Base-by-base conservation (phyloP, 2,797 vertebrate species). In the Phoxinus dragarum region DNA sequence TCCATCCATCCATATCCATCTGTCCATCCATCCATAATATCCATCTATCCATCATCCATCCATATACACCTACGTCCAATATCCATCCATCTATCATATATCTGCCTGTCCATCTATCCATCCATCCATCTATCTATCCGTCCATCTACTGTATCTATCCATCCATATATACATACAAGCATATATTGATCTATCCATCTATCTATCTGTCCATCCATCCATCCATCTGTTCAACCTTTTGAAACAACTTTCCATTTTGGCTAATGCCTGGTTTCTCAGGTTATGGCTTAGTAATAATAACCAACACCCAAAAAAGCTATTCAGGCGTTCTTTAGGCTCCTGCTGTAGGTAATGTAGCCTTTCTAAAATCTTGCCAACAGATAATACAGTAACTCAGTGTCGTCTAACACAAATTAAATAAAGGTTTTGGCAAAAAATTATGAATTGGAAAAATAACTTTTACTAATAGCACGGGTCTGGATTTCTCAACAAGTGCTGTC, bases 101-200 rank as follows among this genome's bases (percentile, higher is more conserved):
- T n/a, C n/a, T n/a, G n/a, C n/a, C n/a, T n/a, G n/a, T n/a, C n/a
- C n/a, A n/a, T n/a, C n/a, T n/a, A n/a, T n/a, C n/a, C n/a, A n/a
- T n/a, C n/a, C n/a, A 31, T 64, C n/a, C 1, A 6, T 27, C 11
- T 4, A 14, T 64, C 11, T 1, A 27, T 23, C n/a, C n/a, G 2
- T 23, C 54, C 3, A 8, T 56, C 8, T 3, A 56, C n/a, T n/a
- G n/a, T 54, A 3, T 59, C 1, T 1, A 12, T 16, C 12, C 4
- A 16, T 31, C 12, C 1, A 16, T 31, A n/a, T n/a, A n/a, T n/a
- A n/a, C n/a, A n/a, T n/a, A n/a, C n/a, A n/a, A n/a, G n/a, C n/a
- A n/a, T n/a, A n/a, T n/a, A n/a, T n/a, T n/a, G n/a, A n/a, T n/a
- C 5, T 0, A 16, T 64, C 9, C 1, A 11, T 10, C 1, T 0